phyloP scores from a whole-genome alignment of 2,888 invertebrate species.

The Toxonevra muliebris region DNA sequence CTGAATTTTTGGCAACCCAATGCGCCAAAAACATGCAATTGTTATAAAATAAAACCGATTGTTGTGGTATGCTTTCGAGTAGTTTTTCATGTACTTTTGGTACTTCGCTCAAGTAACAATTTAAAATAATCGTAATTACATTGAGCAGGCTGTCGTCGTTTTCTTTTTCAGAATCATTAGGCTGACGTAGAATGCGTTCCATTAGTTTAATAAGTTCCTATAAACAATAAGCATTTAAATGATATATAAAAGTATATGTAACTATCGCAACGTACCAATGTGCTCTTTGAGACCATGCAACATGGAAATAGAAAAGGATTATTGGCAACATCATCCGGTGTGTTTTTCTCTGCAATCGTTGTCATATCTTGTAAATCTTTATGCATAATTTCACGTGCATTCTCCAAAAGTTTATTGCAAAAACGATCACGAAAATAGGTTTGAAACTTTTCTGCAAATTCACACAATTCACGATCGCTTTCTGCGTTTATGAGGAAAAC shows the following conservation, averaged over 20 bases:
- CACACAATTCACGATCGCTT: conserved; percentile 70
- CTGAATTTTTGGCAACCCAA: conserved; percentile 73
- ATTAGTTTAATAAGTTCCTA: conserved; percentile 59
- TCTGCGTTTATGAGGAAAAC: conserved; percentile 68
- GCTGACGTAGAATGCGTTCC: conserved; percentile 58
- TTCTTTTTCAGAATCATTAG: conserved; percentile 38
- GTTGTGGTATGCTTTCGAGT: conserved; percentile 86
- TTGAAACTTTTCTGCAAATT: conserved; percentile 79
- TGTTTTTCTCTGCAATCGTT: conserved; percentile 67
- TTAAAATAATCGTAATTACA: conserved; percentile 68
- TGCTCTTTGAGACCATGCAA: conserved; percentile 64
- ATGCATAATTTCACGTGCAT: conserved; percentile 77
- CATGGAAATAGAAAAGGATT: conserved; percentile 61
- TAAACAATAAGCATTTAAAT: conserved; percentile 13
- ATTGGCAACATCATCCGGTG: conserved; percentile 46
- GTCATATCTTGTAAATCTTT: conserved; percentile 82
- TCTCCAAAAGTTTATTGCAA: conserved; percentile 75
- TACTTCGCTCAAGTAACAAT: conserved; percentile 79
- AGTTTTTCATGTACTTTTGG: conserved; percentile 82
- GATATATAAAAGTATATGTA: neutral
- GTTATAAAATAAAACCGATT: conserved; percentile 86
- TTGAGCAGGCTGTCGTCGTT: conserved; percentile 46
- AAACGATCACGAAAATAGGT: conserved; percentile 80
- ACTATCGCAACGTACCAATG: conserved; percentile 57
- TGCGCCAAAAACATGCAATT: conserved; percentile 90